These are phyloP conservation scores for Thereva nobilitata DNA, from an alignment of 2,888 invertebrate species.

Conservation along the genomic window DNA sequence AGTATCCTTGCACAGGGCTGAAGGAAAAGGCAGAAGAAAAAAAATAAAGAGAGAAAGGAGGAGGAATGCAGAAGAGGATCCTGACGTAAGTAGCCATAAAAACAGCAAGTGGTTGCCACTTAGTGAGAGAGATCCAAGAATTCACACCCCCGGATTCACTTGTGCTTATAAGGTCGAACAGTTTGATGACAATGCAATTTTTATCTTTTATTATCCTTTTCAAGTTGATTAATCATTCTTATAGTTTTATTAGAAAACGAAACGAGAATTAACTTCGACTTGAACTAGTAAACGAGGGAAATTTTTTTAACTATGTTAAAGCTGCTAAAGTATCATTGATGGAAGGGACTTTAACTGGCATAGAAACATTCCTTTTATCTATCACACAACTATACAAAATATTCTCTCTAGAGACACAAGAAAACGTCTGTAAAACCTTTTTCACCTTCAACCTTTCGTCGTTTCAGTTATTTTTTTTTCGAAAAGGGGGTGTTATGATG, in stretches of 20 bases:
- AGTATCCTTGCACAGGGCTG: too few relatives aligned
- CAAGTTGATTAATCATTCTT: slow-evolving; percentile 21
- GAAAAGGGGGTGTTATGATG: too few relatives aligned
- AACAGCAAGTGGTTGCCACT: slow-evolving; percentile 34
- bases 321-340: not conserved
- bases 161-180: slow-evolving; percentile 4
- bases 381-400: too few relatives aligned
- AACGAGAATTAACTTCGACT: too few relatives aligned
- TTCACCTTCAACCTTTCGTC: too few relatives aligned
- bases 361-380: too few relatives aligned
- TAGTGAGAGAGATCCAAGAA: not conserved
- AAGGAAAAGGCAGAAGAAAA: too few relatives aligned
- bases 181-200: slow-evolving; percentile 32
- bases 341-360: too few relatives aligned
- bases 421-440: too few relatives aligned
- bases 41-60: not conserved
- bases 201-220: slow-evolving; percentile 1
- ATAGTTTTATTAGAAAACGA: slow-evolving; percentile 5
- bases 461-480: too few relatives aligned
- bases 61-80: slow-evolving; percentile 16
- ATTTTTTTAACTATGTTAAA: not conserved
- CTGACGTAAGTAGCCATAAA: slow-evolving; percentile 27
- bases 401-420: too few relatives aligned
- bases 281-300: not conserved
- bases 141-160: slow-evolving; percentile 18